These are phyloP conservation scores for Antheraea yamamai DNA, from an alignment of 2,888 invertebrate genomes.

Conservation along the genomic window DNA sequence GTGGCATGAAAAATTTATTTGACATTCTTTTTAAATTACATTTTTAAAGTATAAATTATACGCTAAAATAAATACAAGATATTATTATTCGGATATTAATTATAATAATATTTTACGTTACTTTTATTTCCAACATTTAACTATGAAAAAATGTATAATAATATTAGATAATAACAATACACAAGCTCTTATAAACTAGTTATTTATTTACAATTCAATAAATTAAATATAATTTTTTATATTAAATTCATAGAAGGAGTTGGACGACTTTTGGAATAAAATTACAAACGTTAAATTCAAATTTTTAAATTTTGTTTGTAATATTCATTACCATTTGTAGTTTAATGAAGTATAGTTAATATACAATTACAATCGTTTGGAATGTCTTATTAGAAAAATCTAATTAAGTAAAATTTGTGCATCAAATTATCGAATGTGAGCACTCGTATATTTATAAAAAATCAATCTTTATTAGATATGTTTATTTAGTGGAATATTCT, in stretches of 20 bases:
- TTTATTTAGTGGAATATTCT: neutral
- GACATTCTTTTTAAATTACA: conserved; percentile 76
- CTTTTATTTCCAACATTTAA: conserved; percentile 65
- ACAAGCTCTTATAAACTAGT: conserved; percentile 16
- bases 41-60: conserved; percentile 48
- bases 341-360: neutral
- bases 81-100: conserved; percentile 67
- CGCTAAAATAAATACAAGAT: conserved; percentile 80
- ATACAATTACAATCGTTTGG: neutral
- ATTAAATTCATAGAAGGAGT: conserved; percentile 18
- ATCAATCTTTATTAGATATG: neutral
- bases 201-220: conserved; percentile 72
- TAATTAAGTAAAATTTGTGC: neutral
- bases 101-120: conserved; percentile 60
- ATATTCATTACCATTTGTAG: neutral
- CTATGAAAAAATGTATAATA: conserved; percentile 14
- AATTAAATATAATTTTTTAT: conserved; percentile 18
- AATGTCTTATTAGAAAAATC: neutral
- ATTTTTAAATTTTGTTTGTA: neutral
- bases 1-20: conserved; percentile 81
- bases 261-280: conserved; percentile 25
- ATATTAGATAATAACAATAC: conserved; percentile 5
- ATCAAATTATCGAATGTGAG: conserved; percentile 2
- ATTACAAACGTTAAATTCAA: neutral
- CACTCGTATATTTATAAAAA: neutral